phyloP scores from a whole-genome alignment of 2,113 vertebrate genomes.

The Callocephalon fimbriatum region DNA sequence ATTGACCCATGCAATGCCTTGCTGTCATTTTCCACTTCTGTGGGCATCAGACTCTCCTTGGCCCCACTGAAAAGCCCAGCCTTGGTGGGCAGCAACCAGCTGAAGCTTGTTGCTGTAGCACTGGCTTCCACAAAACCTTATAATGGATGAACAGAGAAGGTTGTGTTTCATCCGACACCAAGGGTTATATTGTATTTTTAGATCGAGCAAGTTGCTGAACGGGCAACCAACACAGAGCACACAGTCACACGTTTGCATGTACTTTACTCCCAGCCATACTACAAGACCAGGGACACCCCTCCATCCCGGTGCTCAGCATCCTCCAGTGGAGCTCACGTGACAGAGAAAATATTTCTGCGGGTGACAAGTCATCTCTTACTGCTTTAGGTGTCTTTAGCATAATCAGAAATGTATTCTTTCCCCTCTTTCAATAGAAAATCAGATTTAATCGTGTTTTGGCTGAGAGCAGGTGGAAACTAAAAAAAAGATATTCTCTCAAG shows the following conservation, averaged over 20 bases:
- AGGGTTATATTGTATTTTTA: neutral
- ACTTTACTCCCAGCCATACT: neutral
- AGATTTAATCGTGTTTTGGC: neutral
- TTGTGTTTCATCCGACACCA: neutral
- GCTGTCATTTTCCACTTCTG: no score
- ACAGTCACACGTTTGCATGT: neutral
- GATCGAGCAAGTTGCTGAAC: neutral
- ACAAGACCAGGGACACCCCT: neutral
- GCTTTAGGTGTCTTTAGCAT: neutral
- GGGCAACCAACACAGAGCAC: neutral
- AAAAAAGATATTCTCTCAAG: neutral
- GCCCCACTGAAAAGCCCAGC: neutral
- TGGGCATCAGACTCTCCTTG: neutral
- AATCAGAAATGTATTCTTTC: neutral
- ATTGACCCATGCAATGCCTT: no score
- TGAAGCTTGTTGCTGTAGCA: neutral
- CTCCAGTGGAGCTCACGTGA: neutral
- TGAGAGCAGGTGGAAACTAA: neutral
- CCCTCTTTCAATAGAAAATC: neutral
- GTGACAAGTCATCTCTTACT: neutral
- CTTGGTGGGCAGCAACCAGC: neutral
- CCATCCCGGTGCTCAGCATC: neutral
- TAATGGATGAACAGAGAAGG: neutral
- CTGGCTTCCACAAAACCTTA: neutral
- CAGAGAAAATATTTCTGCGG: accelerated